phyloP scores from a whole-genome alignment of 2,888 invertebrate genomes.

The Andrena praecox region DNA sequence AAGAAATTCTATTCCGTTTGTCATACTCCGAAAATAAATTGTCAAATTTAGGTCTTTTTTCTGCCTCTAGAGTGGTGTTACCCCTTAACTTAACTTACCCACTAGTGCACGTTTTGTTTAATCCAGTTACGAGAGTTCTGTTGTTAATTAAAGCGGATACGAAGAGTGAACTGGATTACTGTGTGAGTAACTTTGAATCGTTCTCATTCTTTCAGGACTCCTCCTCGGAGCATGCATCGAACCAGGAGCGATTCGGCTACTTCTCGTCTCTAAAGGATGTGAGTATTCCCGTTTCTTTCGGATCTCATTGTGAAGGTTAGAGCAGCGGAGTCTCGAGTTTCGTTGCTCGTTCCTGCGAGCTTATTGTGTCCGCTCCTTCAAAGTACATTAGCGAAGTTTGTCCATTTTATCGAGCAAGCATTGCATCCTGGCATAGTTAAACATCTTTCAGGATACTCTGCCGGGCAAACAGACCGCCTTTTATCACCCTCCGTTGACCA shows the following conservation, averaged over 20 bases:
- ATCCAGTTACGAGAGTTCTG: no score
- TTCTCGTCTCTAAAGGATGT: constrained; percentile 83
- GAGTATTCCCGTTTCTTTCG: constrained; percentile 69
- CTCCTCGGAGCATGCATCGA: constrained; percentile 81
- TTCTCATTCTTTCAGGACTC: constrained; percentile 77
- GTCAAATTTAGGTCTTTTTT: no score
- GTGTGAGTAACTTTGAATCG: constrained; percentile 5
- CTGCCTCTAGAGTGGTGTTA: no score
- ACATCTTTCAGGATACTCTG: constrained; percentile 55
- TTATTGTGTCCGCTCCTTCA: constrained; percentile 55
- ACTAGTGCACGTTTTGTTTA: not conserved
- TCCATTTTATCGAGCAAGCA: constrained; percentile 63
- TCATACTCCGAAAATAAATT: no score
- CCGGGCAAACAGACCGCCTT: constrained; percentile 66
- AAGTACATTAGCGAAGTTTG: constrained; percentile 64
- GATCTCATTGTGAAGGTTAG: constrained; percentile 23
- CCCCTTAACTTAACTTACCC: no score
- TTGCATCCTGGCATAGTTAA: constrained; percentile 59
- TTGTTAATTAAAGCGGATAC: no score
- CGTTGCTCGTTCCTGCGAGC: constrained; percentile 35
- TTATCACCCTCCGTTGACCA: constrained; percentile 56
- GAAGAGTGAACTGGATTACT: not conserved
- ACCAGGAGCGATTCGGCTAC: constrained; percentile 83
- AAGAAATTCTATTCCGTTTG: no score
- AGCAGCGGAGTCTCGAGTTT: constrained; percentile 49